Evolutionary conservation across 2,113 vertebrate species (phyloP).

Genomic region (Halichoerus grypus): DNA sequence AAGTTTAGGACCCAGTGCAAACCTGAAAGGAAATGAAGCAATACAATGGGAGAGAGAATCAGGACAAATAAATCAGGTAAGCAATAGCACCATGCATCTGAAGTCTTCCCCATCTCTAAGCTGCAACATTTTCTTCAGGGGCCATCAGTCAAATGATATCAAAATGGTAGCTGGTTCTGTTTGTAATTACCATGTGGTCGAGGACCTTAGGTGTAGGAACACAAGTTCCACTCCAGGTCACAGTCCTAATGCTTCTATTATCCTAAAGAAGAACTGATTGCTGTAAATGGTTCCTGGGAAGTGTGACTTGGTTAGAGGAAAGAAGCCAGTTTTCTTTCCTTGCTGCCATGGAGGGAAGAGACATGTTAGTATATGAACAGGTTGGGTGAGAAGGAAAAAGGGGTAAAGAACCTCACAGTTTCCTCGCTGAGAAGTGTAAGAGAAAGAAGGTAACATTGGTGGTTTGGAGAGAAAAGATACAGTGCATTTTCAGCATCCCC

Average conservation of each 20-base stretch:
- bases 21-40: constrained; percentile 53
- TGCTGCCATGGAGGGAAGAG: neutral
- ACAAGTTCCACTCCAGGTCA: neutral
- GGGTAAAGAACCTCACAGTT: neutral
- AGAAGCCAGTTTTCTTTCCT: neutral
- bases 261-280: neutral
- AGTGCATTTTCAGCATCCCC: neutral
- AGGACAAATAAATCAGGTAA: constrained; percentile 46
- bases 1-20: neutral
- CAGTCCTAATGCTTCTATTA: neutral
- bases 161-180: neutral
- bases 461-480: neutral
- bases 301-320: constrained; percentile 29
- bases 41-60: neutral
- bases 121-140: neutral
- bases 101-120: constrained; percentile 31
- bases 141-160: constrained; percentile 3
- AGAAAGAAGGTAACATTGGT: neutral
- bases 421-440: neutral
- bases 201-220: neutral
- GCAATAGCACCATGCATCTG: neutral
- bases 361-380: neutral
- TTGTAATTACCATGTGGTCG: neutral
- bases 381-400: neutral
- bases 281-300: constrained; percentile 16